Evolutionary conservation across 2,113 vertebrate genomes (phyloP), one percentile per base, ranked within the genome.

Genomic region (Pongo abelii): DNA sequence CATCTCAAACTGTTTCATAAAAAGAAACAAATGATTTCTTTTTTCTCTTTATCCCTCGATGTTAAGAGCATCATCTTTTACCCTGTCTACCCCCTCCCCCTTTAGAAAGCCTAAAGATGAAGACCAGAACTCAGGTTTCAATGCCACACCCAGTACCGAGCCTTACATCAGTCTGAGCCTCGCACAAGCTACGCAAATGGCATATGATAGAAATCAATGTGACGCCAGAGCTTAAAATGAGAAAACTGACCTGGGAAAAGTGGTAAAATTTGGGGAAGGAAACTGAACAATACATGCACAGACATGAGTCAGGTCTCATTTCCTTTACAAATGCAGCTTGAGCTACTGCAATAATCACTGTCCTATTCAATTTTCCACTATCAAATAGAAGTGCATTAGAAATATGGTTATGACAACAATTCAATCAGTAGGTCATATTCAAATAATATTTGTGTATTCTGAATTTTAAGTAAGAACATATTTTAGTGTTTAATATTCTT

Each of bases 261-360:
- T 18, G 67, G 69, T 61, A 8, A 69, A 61, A 30, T 74, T 32
- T 70, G 52, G 89, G 94, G 78, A 87, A 97, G 96, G 94, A 97
- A 97, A 91, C 32, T 0, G 13, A 93, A 97, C 95, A 96, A 72
- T 89, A 5, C 59, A 0, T 74, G 86, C 93, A 40, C 59, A 91
- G 95, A 92, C 94, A 2, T 81, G 95, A 97, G 92, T 97, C 97
- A 95, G 81, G 77, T 83, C 97, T 92, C 90, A 50, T 96, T 97
- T 97, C 97, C 97, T 95, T 94, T 69, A 30, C 79, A 93, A 88
- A 32, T 43, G 88, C 55, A 8, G 0, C 32, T 20, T 2, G 23
- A 83, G 59, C 72, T 57, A 12, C 59, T 46, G 77, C n/a, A 64
- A 0, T 50, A 57, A 85, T 91, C 91, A 64, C 74, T n/a, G 85